Percentiles rank a stretch among this genome's conserved stretches.
phyloP scores from a whole-genome alignment of 2,797 vertebrate species.

The Lepilemur septentrionalis region DNA sequence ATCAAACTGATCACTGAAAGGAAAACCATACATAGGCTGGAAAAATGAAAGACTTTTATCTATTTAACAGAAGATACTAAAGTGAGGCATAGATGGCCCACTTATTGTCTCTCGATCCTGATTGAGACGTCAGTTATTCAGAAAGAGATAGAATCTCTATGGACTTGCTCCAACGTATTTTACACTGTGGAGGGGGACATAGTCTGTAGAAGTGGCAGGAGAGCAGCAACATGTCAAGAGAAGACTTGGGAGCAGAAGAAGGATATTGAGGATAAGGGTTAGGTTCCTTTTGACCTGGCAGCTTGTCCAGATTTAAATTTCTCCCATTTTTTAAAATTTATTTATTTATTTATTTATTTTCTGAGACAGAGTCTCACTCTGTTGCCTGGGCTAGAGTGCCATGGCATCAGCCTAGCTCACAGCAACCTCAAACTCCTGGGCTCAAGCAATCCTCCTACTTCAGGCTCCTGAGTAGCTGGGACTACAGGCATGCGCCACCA shows the following conservation, averaged over 20 bases:
- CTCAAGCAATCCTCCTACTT: no score
- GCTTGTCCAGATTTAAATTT: neutral
- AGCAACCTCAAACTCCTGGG: no score
- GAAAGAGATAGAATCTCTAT: neutral
- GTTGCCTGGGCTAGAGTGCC: no score
- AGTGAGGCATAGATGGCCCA: neutral
- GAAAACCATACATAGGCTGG: neutral
- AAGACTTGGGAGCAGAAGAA: fast-evolving
- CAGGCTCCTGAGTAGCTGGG: no score
- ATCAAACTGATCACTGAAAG: neutral
- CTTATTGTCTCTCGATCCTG: neutral
- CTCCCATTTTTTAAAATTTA: neutral
- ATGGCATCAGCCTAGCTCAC: no score
- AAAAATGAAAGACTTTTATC: neutral
- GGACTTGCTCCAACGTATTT: neutral
- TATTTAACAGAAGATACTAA: neutral
- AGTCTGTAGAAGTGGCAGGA: fast-evolving
- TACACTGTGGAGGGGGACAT: fast-evolving
- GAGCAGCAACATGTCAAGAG: no score
- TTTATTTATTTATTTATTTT: no score
- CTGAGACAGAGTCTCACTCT: no score
- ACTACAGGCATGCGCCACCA: no score
- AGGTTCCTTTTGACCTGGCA: neutral
- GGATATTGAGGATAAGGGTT: fast-evolving
- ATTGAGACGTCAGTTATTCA: neutral